A percentile compares a stretch with the other conserved stretches of the same genome.
These are phyloP conservation scores for Gorilla gorilla DNA, from an alignment of 2,113 vertebrate genomes.

Conservation along the genomic window DNA sequence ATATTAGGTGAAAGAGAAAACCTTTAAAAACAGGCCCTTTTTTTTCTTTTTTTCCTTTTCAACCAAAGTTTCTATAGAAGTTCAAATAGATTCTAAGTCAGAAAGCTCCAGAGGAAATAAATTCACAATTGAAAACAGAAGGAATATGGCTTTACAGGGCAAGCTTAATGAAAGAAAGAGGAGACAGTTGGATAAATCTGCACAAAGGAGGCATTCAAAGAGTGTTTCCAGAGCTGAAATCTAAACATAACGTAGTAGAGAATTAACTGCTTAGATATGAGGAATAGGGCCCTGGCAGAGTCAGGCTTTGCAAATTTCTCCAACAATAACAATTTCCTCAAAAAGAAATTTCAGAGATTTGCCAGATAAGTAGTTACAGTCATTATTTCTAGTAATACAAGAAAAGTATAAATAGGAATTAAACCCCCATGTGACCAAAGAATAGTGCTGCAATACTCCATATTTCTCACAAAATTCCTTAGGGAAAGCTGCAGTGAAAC, in stretches of 20 bases:
- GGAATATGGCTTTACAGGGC: neutral
- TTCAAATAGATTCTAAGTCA: conserved; percentile 35
- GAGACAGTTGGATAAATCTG: neutral
- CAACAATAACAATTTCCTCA: conserved; percentile 43
- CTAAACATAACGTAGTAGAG: neutral
- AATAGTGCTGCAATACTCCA: neutral
- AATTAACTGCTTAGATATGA: neutral
- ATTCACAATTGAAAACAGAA: conserved; percentile 25
- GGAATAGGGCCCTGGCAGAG: neutral
- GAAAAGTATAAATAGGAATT: conserved; percentile 53
- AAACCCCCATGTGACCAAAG: neutral
- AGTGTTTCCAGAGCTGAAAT: conserved; percentile 4
- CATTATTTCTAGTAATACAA: conserved; percentile 44
- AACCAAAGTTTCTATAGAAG: neutral
- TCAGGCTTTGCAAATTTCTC: conserved; percentile 17
- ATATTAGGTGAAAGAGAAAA: neutral
- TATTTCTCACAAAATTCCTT: conserved; percentile 56
- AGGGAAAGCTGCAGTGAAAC: neutral
- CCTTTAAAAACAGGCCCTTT: neutral
- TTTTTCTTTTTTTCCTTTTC: neutral
- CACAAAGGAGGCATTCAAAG: neutral
- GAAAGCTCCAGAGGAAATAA: neutral
- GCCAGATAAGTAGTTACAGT: neutral
- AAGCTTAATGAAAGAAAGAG: conserved; percentile 10
- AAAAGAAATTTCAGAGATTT: conserved; percentile 21